Evolutionary conservation across 2,888 invertebrate genomes (phyloP).

Genomic region (Microctonus brassicae): DNA sequence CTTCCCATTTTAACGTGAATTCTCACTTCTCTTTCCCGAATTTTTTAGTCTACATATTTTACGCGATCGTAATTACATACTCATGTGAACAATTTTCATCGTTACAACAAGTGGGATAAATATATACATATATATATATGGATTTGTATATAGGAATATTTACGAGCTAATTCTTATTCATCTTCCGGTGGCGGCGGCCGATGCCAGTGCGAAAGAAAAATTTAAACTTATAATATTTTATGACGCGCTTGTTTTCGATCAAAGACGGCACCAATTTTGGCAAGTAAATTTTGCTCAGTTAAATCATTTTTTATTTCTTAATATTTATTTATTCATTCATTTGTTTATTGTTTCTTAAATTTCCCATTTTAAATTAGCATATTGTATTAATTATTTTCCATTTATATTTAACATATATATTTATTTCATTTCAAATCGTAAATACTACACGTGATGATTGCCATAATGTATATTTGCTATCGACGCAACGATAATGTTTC

Average conservation of each 20-base stretch:
- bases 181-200: conserved; percentile 34
- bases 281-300: background rate
- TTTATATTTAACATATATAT: background rate
- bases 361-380: too few species aligned
- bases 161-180: conserved; percentile 36
- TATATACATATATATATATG: background rate
- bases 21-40: background rate
- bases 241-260: conserved; percentile 29
- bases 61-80: conserved; percentile 30
- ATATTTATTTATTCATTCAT: background rate
- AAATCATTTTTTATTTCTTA: conserved; percentile 3
- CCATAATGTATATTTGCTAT: conserved; percentile 3
- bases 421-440: conserved; percentile 1
- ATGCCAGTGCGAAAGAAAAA: conserved; percentile 13
- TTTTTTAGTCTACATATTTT: conserved; percentile 21
- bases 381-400: too few species aligned
- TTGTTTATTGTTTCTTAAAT: background rate
- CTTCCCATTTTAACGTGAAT: background rate
- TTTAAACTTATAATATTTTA: conserved; percentile 20
- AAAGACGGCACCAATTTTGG: conserved; percentile 38
- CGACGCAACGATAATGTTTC: conserved; percentile 8
- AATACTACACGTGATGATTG: conserved; percentile 7
- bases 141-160: conserved; percentile 18
- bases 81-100: conserved; percentile 1
- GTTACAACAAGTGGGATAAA: background rate